phyloP scores from a whole-genome alignment of 2,113 vertebrate species.

The Typhlomys cinereus region DNA sequence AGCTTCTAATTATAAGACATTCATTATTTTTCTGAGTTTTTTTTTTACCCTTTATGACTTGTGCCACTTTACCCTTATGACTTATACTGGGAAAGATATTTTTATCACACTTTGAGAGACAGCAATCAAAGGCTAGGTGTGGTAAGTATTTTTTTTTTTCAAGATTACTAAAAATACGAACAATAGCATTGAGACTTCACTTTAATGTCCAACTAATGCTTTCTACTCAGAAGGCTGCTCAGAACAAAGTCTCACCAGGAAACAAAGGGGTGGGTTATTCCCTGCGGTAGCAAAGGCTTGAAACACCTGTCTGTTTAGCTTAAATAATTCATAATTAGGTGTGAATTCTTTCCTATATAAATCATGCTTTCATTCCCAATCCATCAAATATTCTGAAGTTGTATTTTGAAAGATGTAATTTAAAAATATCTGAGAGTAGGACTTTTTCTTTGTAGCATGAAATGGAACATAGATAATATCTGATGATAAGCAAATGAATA shows the following conservation, averaged over 20 bases:
- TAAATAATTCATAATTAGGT: slow-evolving; percentile 19
- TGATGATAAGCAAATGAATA: slow-evolving; percentile 5
- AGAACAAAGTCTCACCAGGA: slow-evolving; percentile 1
- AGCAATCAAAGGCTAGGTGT: background rate
- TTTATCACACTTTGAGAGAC: background rate
- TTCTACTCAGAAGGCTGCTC: background rate
- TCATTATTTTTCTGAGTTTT: background rate
- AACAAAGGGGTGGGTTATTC: background rate
- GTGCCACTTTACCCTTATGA: background rate
- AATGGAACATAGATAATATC: background rate
- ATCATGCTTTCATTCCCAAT: background rate
- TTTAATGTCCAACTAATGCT: background rate
- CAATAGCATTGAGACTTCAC: background rate
- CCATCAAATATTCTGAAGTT: background rate
- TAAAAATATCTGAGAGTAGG: slow-evolving; percentile 5
- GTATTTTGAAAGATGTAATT: background rate
- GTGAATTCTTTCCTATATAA: background rate
- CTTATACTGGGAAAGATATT: background rate
- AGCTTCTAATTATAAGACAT: background rate
- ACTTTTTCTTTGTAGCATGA: background rate
- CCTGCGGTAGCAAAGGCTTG: background rate
- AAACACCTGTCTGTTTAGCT: background rate
- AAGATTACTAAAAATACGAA: slow-evolving; percentile 34
- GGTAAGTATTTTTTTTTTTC: background rate
- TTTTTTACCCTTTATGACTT: no score